Base-by-base conservation (phyloP, 2,113 vertebrate genomes). In the Eretmochelys imbricata region DNA sequence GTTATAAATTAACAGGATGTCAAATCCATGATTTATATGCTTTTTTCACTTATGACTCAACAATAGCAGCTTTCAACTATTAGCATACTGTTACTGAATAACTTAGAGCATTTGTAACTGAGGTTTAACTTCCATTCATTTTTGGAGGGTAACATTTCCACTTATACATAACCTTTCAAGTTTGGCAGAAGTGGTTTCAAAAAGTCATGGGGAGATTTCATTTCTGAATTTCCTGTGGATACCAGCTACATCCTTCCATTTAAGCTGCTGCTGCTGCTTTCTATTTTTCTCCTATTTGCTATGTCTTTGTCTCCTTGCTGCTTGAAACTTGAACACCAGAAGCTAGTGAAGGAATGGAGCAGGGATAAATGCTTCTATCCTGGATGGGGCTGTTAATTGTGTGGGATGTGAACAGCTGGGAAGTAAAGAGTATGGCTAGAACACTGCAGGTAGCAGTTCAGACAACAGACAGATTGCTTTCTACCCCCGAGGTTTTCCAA, bases 21-120 rank as follows among this genome's bases (percentile, higher is more conserved):
- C 97, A 98, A 98, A 98, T 96, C 84, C 96, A 96, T 98, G 97
- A 98, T 98, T 98, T 98, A 97, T 97, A 97, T 96, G 89, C 92
- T 93, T 97, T 95, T 97, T 25, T 88, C 96, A 97, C 95, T 97
- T 98, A 96, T 89, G 94, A 91, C 96, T 98, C 97, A 98, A 97
- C 97, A 96, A 96, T 95, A 94, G 95, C 79, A 92, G 65, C 85
- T 80, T 93, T 94, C 96, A 88, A 84, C 53, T 51, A 54, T 87
- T 91, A 75, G 46, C 85, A 91, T 93, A 96, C 94, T 95, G 96
- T 96, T 95, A 96, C 96, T 97, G 82, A 96, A 94, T 97, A 96
- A 95, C 87, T 95, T 91, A 42, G 25, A 94, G 49, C 57, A 83
- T 72, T 93, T 48, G 27, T 82, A 22, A 83, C 88, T 89, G 80